Evolutionary conservation across 2,888 invertebrate species (phyloP), one percentile per base, ranked within the genome.

Genomic region (Venusia cambrica): DNA sequence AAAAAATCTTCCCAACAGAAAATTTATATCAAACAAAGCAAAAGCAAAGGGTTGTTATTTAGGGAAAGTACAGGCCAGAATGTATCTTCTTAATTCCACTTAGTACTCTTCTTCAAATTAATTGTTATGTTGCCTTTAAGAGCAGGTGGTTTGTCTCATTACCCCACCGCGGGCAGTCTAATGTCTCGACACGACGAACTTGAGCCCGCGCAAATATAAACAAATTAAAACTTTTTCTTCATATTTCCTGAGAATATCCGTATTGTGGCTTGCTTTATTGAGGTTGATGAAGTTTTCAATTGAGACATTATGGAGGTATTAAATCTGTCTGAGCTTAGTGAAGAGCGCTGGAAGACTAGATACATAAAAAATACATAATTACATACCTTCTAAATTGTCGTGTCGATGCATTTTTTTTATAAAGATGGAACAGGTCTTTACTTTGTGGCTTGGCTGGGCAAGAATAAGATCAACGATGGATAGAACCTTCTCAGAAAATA

Each of bases 41-140:
- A n/a, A n/a, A n/a, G n/a, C n/a, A n/a, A 74, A 81, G 72, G 79
- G 83, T 77, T 76, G 73, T 78, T 83, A 78, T 85, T 84, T 81
- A 83, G 79, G 54, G 65, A 68, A 73, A 76, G 62, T 71, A 72
- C 62, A 72, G 76, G 72, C 62, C 62, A 70, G 67, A 69, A 75
- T 76, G 75, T 80, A 80, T 80, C 75, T 72, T 85, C 81, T 87
- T 80, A 83, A 71, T 78, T 76, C 71, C 63, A 80, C 80, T 83
- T n/a, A 80, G 83, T 87, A 87, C 83, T 84, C 77, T 80, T 80
- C 77, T 74, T 67, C 68, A 57, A 78, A 72, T 79, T 85, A 85
- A 84, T 87, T 85, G 84, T 85, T 83, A 84, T 78, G 79, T 79
- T 77, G 73, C 70, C 73, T 84, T 74, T 75, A 80, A 80, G 74